Conservation (phyloP, 2,113 vertebrate species). For the Casuarius casuarius region DNA sequence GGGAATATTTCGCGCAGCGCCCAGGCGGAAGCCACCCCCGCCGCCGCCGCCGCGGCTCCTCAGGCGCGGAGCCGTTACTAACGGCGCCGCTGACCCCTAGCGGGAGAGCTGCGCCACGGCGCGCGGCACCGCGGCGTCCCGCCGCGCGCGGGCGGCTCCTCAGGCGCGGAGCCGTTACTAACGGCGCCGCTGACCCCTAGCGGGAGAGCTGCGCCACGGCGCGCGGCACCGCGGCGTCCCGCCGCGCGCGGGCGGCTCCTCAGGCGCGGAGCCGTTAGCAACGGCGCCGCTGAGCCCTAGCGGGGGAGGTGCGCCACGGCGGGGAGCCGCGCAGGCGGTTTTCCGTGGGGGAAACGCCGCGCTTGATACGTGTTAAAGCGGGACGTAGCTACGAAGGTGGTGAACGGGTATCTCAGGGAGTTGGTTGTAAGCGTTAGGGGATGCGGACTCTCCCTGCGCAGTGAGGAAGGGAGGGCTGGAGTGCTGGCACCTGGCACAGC, state of each 20-base stretch:
- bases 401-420: accelerated
- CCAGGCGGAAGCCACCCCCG: too few relatives aligned
- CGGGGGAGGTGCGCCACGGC: too few relatives aligned
- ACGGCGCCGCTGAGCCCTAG: too few relatives aligned
- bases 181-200: constrained; percentile 58
- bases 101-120: neutral
- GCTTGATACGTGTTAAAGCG: neutral
- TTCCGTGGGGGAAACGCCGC: accelerated
- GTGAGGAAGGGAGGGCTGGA: neutral
- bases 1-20: too few relatives aligned
- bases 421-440: neutral
- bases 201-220: neutral
- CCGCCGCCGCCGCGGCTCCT: too few relatives aligned
- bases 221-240: too few relatives aligned
- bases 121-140: too few relatives aligned
- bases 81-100: constrained; percentile 58
- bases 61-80: too few relatives aligned
- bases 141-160: too few relatives aligned
- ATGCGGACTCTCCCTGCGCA: neutral
- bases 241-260: too few relatives aligned
- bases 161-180: too few relatives aligned
- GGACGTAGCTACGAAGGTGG: neutral
- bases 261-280: too few relatives aligned
- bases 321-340: neutral
- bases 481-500: neutral